Conservation (phyloP, 2,797 vertebrate genomes). For the Sebastes itinus region DNA sequence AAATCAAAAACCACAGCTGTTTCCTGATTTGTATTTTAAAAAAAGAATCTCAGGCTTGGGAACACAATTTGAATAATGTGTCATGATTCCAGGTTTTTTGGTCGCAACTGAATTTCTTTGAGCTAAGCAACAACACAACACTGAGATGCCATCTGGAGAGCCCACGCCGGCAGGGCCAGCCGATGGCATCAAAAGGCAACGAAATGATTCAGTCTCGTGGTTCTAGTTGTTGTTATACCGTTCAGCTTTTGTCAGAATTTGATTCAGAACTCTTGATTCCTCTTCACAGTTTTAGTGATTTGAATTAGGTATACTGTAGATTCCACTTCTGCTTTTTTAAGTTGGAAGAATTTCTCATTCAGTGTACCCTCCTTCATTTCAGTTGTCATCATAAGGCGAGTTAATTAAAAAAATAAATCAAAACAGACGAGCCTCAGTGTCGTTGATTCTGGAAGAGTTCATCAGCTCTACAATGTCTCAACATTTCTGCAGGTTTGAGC, state of each 20-base stretch:
- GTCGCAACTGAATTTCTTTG: neutral
- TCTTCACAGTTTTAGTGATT: constrained; percentile 11
- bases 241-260: constrained; percentile 19
- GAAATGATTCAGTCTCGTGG: neutral
- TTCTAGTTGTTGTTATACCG: constrained; percentile 16
- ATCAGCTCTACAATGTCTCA: neutral
- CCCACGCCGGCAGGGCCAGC: neutral
- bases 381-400: constrained; percentile 56
- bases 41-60: constrained; percentile 71
- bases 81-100: constrained; percentile 38
- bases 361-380: constrained; percentile 55
- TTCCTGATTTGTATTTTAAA: constrained; percentile 65
- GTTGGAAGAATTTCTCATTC: constrained; percentile 40
- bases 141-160: constrained; percentile 1
- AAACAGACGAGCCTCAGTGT: constrained; percentile 5
- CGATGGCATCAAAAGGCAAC: neutral
- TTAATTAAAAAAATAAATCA: constrained; percentile 52
- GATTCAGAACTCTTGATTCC: constrained; percentile 6
- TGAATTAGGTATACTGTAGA: constrained; percentile 13
- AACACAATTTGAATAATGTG: constrained; percentile 71
- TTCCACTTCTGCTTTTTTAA: constrained; percentile 26
- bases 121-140: constrained; percentile 4
- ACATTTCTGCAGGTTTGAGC: neutral
- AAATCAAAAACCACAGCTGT: constrained; percentile 48
- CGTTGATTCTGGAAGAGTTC: neutral